These are phyloP conservation scores for Diarsia mendica DNA, from an alignment of 2,888 invertebrate genomes.

Conservation along the genomic window DNA sequence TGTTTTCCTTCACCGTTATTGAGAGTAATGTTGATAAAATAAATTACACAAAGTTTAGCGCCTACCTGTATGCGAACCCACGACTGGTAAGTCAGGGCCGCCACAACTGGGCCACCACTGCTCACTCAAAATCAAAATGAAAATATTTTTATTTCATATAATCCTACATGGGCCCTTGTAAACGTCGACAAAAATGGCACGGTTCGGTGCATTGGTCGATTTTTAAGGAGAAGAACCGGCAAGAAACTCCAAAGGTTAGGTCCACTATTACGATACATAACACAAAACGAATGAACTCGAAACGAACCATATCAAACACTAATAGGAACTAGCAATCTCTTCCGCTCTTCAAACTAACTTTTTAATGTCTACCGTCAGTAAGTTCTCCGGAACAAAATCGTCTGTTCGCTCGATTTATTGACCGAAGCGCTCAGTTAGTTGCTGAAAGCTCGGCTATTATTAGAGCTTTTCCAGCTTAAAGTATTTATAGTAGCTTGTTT, in stretches of 20 bases:
- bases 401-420: conserved; percentile 44
- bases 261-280: background rate
- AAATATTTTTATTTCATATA: too few relatives aligned
- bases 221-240: too few relatives aligned
- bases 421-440: conserved; percentile 21
- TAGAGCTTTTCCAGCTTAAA: conserved; percentile 40
- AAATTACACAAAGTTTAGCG: too few relatives aligned
- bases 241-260: too few relatives aligned
- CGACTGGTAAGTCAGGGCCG: too few relatives aligned
- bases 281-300: background rate
- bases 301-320: background rate
- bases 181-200: too few relatives aligned
- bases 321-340: conserved; percentile 5
- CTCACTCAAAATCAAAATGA: background rate
- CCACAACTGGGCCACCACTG: too few relatives aligned
- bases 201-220: too few relatives aligned
- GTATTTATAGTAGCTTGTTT: conserved; percentile 29
- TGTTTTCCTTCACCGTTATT: too few relatives aligned
- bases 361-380: conserved; percentile 37
- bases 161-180: too few relatives aligned
- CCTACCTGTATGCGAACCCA: too few relatives aligned
- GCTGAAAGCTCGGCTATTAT: conserved; percentile 55
- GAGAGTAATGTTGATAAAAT: too few relatives aligned
- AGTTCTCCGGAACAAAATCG: conserved; percentile 41
- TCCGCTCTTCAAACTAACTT: conserved; percentile 16